Evolutionary conservation across 2,888 invertebrate genomes (phyloP).

Genomic region (Drosophila barbarae): DNA sequence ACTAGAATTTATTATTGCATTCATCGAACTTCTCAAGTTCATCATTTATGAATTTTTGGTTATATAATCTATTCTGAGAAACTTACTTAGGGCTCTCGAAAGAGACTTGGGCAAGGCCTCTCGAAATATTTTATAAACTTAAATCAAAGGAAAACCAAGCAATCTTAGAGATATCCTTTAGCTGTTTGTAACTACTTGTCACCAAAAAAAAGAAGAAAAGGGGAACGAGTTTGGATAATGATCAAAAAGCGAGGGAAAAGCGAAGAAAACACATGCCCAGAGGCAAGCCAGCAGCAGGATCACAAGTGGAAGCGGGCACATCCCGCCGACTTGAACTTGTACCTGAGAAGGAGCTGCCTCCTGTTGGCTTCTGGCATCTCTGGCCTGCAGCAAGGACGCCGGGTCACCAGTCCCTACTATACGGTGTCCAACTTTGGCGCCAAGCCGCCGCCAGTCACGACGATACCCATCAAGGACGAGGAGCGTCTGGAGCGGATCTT

Average conservation of each 20-base stretch:
- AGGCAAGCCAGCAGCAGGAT: conserved; percentile 58
- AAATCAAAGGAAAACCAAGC: conserved; percentile 1
- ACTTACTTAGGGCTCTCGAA: too few relatives aligned
- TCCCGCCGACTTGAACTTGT: conserved; percentile 18
- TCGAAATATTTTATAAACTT: not conserved
- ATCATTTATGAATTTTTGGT: too few relatives aligned
- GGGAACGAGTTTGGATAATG: conserved; percentile 66
- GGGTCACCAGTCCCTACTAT: conserved; percentile 48
- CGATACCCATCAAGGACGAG: conserved; percentile 92
- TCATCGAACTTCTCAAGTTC: too few relatives aligned
- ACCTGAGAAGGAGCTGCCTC: conserved; percentile 36
- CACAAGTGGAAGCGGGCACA: conserved; percentile 33
- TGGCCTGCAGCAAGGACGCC: conserved; percentile 53
- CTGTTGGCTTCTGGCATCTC: conserved; percentile 21
- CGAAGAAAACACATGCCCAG: conserved; percentile 59
- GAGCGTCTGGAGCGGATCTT: conserved; percentile 92
- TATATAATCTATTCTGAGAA: too few relatives aligned
- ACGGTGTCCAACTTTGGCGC: conserved; percentile 60
- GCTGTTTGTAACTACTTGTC: not conserved
- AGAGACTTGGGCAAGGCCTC: too few relatives aligned
- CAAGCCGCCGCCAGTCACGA: conserved; percentile 82
- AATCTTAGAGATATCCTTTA: conserved; percentile 25
- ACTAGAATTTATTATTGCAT: too few relatives aligned
- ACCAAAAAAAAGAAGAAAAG: conserved; percentile 20
- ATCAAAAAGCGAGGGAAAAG: conserved; percentile 61